Evolutionary conservation across 2,888 invertebrate species (phyloP), one percentile per base, ranked within the genome.

Genomic region (Cynaeus angustus): DNA sequence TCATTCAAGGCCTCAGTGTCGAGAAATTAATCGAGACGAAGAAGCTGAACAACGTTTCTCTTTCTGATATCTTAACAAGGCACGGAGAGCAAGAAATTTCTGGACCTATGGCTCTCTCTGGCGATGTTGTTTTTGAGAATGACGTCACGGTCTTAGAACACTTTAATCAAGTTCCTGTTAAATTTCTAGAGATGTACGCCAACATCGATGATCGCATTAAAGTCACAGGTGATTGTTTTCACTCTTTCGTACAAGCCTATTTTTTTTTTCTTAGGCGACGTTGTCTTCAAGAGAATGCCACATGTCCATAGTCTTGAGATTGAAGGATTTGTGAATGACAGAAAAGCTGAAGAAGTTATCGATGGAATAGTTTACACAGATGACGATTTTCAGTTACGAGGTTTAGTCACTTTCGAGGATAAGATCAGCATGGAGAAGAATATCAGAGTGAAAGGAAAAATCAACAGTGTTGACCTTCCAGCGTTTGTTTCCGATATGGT

Each of bases 21-120:
- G 68, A 77, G 5, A 79, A 81, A 58, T 48, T 83, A 3, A 75
- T 86, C 0, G 78, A 83, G 53, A 74, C 85, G 0, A 72, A 81
- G 12, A 81, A 81, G 10, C 68, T 88, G 0, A 88, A 88, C 71
- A 80, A 83, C 4, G 75, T 87, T 1, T 76, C 79, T 9, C 74
- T 87, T 7, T 74, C 78, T 14, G 72, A 79, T 55, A 80, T 89
- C 50, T 82, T 88, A 13, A 85, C 84, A 0, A 86, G 83, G 69
- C 75, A 79, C 52, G 82, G 78, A 9, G 61, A 75, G n/a, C 85
- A 86, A 75, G 64, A 69, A 26, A 74, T 85, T n/a, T 26, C 41
- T n/a, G 80, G 83, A 10, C 78, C 81, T 16, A 14, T 85, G 3
- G 66, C 75, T 38, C 80, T 86, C 52, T 55, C 76, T 4, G 85